A percentile compares a stretch with the other conserved stretches of the same genome.
Conservation (phyloP, 2,888 invertebrate genomes). For the Gastrophysa polygoni region DNA sequence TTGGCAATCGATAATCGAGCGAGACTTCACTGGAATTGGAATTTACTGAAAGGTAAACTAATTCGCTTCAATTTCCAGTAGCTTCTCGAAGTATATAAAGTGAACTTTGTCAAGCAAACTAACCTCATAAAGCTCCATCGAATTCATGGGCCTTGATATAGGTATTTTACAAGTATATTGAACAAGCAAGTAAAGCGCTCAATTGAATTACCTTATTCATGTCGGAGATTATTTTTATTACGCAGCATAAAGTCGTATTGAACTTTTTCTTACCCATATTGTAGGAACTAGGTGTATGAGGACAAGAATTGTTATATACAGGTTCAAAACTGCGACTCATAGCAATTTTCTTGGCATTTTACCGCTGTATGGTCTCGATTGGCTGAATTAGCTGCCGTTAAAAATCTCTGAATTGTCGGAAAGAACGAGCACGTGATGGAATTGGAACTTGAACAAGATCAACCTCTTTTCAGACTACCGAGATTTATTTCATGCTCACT, state of each 20-base stretch:
- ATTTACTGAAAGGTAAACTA: background rate
- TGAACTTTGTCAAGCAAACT: background rate
- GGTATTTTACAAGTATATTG: too few relatives aligned
- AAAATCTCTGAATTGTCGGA: background rate
- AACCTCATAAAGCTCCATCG: background rate
- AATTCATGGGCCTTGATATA: background rate
- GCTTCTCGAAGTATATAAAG: background rate
- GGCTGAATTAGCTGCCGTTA: background rate
- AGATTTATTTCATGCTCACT: too few relatives aligned
- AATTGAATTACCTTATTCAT: slow-evolving; percentile 13
- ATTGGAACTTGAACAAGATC: too few relatives aligned
- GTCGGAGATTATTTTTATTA: background rate
- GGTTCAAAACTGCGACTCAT: slow-evolving; percentile 7
- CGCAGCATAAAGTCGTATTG: background rate
- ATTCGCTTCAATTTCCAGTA: background rate
- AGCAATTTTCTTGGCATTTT: slow-evolving; percentile 7
- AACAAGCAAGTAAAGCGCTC: too few relatives aligned
- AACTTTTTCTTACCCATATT: slow-evolving; percentile 25
- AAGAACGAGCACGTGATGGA: background rate
- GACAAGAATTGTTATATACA: slow-evolving; percentile 24
- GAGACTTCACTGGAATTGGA: background rate
- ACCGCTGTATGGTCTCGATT: slow-evolving; percentile 4
- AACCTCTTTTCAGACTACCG: too few relatives aligned
- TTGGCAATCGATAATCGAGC: background rate
- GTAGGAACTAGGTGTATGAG: slow-evolving; percentile 27